phyloP scores from a whole-genome alignment of 1,140 invertebrate genomes.

The Galendromus occidentalis region DNA sequence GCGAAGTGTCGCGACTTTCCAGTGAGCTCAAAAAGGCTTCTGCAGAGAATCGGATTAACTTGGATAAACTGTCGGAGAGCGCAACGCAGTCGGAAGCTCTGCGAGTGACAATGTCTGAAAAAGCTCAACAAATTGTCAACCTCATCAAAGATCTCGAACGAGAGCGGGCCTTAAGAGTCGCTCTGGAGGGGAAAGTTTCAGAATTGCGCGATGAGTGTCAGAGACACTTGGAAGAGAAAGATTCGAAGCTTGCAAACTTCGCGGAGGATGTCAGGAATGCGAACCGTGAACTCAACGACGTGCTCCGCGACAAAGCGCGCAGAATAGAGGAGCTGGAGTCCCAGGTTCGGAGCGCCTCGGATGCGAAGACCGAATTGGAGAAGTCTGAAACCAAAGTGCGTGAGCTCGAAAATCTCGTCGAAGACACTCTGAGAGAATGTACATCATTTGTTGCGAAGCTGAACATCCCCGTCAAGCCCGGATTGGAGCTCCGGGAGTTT shows the following conservation, averaged over 20 bases:
- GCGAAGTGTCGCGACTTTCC: not conserved
- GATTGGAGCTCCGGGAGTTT: not conserved
- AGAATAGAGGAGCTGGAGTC: not conserved
- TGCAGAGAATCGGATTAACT: not conserved
- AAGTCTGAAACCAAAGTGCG: too few species aligned
- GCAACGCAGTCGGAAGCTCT: not conserved
- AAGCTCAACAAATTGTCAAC: not conserved
- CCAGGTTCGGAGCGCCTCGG: not conserved
- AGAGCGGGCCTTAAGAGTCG: not conserved
- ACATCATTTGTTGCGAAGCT: not conserved
- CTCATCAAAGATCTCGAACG: not conserved
- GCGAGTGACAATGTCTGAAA: not conserved
- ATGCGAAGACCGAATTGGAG: not conserved
- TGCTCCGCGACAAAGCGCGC: not conserved
- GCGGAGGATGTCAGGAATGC: not conserved
- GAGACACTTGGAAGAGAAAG: not conserved
- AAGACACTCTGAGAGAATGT: too few species aligned
- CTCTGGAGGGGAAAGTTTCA: not conserved
- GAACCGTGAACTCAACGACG: not conserved
- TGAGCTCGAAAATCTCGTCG: not conserved
- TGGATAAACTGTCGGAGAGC: not conserved
- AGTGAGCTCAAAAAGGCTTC: not conserved
- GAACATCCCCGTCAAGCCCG: not conserved
- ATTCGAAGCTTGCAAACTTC: not conserved
- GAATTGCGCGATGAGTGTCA: not conserved